These are phyloP conservation scores for Geophilus truncorum DNA, from an alignment of 2,888 invertebrate genomes.

Conservation along the genomic window DNA sequence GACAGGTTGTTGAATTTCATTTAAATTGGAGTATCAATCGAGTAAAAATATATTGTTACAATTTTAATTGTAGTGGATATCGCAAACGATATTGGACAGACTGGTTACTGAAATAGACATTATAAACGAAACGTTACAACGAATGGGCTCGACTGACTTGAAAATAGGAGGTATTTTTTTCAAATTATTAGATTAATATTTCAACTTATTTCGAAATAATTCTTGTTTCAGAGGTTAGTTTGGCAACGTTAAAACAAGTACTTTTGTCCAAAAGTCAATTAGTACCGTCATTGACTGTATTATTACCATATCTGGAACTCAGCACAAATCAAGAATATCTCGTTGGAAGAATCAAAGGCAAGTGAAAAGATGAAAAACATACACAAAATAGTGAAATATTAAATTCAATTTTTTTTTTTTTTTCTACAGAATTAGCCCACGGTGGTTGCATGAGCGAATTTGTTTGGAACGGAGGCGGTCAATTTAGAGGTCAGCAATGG, in stretches of 20 bases:
- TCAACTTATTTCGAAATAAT: conserved; percentile 47
- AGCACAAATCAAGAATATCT: conserved; percentile 81
- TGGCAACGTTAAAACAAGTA: conserved; percentile 69
- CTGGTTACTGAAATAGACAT: conserved; percentile 67
- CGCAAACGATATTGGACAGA: conserved; percentile 71
- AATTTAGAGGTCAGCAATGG: conserved; percentile 69
- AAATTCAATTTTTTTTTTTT: background rate
- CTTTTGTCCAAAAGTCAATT: conserved; percentile 56
- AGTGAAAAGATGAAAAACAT: background rate
- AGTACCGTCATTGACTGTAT: conserved; percentile 57
- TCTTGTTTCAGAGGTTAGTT: conserved; percentile 55
- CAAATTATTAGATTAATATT: background rate
- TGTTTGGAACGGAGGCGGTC: conserved; percentile 78
- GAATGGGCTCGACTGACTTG: conserved; percentile 57
- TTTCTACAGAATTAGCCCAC: conserved; percentile 60
- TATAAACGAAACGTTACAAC: conserved; percentile 64
- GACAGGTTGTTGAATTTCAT: conserved; percentile 54
- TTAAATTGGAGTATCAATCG: background rate
- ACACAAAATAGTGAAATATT: background rate
- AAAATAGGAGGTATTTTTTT: conserved; percentile 50
- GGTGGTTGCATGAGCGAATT: conserved; percentile 86
- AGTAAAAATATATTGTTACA: background rate
- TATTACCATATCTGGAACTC: conserved; percentile 76
- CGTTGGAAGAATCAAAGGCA: conserved; percentile 65
- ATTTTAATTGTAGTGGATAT: conserved; percentile 65